Evolutionary conservation across 2,888 invertebrate genomes (phyloP).

Genomic region (Hirtodrosophila confusa): DNA sequence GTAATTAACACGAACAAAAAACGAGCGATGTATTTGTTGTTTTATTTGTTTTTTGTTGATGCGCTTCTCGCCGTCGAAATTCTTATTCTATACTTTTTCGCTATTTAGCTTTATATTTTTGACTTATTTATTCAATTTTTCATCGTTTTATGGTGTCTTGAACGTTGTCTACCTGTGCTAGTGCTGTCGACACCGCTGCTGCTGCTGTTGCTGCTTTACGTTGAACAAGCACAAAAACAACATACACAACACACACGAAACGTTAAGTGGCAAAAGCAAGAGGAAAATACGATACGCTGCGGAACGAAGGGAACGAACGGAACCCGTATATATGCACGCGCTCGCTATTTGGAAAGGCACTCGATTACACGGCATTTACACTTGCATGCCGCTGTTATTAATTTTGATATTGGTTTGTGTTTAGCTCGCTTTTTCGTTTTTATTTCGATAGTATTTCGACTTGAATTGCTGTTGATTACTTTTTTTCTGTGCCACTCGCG

Average conservation of each 20-base stretch:
- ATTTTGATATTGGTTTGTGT: slow-evolving; percentile 18
- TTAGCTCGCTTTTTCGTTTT: slow-evolving; percentile 33
- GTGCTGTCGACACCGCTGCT: slow-evolving; percentile 34
- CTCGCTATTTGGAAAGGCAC: slow-evolving; percentile 63
- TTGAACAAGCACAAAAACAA: slow-evolving; percentile 71
- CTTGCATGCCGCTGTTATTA: slow-evolving; percentile 37
- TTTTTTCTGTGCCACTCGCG: slow-evolving; percentile 45
- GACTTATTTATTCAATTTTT: slow-evolving; percentile 56
- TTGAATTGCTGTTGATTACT: slow-evolving; percentile 42
- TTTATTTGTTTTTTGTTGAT: slow-evolving; percentile 27
- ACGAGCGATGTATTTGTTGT: slow-evolving; percentile 44
- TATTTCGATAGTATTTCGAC: slow-evolving; percentile 30
- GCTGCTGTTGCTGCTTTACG: slow-evolving; percentile 55
- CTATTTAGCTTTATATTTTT: slow-evolving; percentile 30
- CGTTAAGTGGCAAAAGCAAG: slow-evolving; percentile 67
- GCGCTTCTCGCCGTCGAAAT: slow-evolving; percentile 49
- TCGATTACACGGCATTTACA: slow-evolving; percentile 42
- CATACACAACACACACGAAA: slow-evolving; percentile 55
- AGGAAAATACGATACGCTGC: slow-evolving; percentile 63
- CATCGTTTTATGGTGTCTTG: slow-evolving; percentile 55
- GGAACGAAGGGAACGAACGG: slow-evolving; percentile 59
- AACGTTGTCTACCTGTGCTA: slow-evolving; percentile 67
- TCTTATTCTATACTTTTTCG: slow-evolving; percentile 50
- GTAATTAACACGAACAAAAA: slow-evolving; percentile 61
- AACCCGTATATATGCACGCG: slow-evolving; percentile 78